Conservation (phyloP, 1,140 invertebrate species). For the Callitettix versicolor region DNA sequence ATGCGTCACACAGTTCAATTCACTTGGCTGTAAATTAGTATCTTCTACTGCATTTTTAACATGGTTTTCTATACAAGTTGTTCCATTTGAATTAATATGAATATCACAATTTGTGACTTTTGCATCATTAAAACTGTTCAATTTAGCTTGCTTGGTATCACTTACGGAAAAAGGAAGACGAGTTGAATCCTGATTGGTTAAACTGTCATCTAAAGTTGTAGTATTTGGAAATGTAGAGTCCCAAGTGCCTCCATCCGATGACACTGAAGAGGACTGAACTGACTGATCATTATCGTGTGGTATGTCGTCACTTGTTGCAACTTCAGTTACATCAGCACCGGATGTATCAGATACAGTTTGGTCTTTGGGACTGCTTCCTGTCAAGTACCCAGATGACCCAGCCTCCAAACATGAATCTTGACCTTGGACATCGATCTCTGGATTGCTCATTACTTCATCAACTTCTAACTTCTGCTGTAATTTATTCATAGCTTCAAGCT, state of each 20-base stretch:
- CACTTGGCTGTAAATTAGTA: too few relatives aligned
- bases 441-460: conserved; percentile 18
- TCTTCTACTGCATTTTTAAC: too few relatives aligned
- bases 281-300: conserved; percentile 55
- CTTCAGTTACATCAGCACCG: conserved; percentile 34
- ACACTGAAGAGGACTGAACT: conserved; percentile 44
- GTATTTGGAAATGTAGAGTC: conserved; percentile 35
- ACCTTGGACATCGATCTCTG: conserved; percentile 7
- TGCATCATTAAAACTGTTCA: too few relatives aligned
- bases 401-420: conserved; percentile 17
- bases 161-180: too few relatives aligned
- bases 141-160: too few relatives aligned
- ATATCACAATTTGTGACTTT: too few relatives aligned
- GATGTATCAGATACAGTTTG: conserved; percentile 36
- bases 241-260: conserved; percentile 48
- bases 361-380: conserved; percentile 38
- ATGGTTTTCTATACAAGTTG: too few relatives aligned
- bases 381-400: conserved; percentile 27
- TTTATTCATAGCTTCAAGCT: conserved; percentile 2
- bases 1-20: too few relatives aligned
- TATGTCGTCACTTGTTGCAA: conserved; percentile 51
- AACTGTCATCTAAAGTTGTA: conserved; percentile 24
- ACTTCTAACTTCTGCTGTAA: neutral
- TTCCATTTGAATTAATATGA: too few relatives aligned
- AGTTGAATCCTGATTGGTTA: too few relatives aligned